Base-by-base conservation (phyloP, 2,113 vertebrate genomes). In the Syngnathus typhle region DNA sequence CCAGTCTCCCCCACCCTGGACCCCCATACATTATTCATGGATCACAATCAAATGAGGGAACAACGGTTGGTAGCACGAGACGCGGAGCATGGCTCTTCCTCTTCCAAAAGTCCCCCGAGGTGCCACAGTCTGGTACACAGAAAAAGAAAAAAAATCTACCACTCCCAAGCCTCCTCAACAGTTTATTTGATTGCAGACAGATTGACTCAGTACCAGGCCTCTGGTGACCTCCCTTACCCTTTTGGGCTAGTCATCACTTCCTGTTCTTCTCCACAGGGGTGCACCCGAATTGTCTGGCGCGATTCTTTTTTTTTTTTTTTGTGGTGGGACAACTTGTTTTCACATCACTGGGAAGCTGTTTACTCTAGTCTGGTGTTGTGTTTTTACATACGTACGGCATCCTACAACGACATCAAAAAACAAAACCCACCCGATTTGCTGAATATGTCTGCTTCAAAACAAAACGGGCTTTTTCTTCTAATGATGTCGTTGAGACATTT, bases 1-100 rank as follows among this genome's bases (percentile, higher is more conserved):
- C 87, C 59, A 32, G 21, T 41, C 65, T 54, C 32, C 11, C 41
- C 67, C 62, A 54, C 60, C 54, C 68, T 16, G 52, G n/a, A 51
- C 51, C 78, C 71, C 61, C 87, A 98, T 98, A 93, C 95, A 98
- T 98, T 97, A 98, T 98, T 98, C 94, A 98, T 98, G 73, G 70
- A 0, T 84, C 93, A 93, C 94, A 97, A 95, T 94, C 95, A 97
- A 97, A 98, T 95, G 89, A 95, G 89, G 89, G 88, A 91, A 91
- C 93, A 94, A 93, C 93, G 93, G 95, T 93, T 93, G 93, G 95
- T 93, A 94, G 93, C 94, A 87, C 87, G 87, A 90, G 88, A 90
- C 85, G 83, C 86, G 88, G 89, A 95, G 94, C 94, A 90, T 88
- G 86, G 95, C 92, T 94, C 94, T 95, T 96, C 93, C 94, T 95